phyloP scores from a whole-genome alignment of 1,140 invertebrate genomes.

The Bombus waltoni region DNA sequence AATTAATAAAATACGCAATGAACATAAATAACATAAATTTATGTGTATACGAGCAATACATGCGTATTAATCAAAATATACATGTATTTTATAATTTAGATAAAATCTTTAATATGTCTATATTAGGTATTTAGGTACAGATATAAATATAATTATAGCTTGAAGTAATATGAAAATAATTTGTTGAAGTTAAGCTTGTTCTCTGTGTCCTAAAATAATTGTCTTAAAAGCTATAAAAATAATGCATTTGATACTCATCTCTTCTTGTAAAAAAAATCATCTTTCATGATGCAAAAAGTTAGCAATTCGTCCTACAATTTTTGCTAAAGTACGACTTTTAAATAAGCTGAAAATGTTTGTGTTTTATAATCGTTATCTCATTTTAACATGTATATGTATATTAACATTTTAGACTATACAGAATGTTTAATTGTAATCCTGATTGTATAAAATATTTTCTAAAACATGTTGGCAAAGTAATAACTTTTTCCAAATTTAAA shows the following conservation, averaged over 20 bases:
- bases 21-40: slow-evolving; percentile 6
- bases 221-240: neutral
- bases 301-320: neutral
- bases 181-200: neutral
- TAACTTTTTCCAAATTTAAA: slow-evolving; percentile 41
- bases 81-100: neutral
- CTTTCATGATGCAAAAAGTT: slow-evolving; percentile 34
- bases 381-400: slow-evolving; percentile 44
- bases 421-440: slow-evolving; percentile 29
- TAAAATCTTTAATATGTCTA: neutral
- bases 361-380: slow-evolving; percentile 28
- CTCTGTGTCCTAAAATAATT: neutral
- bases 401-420: slow-evolving; percentile 35
- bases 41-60: neutral
- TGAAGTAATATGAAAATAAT: slow-evolving; percentile 5
- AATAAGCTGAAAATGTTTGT: slow-evolving; percentile 32
- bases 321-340: slow-evolving; percentile 27
- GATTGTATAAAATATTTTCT: slow-evolving; percentile 53
- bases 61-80: neutral
- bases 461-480: slow-evolving; percentile 37
- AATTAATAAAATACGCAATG: slow-evolving; percentile 9
- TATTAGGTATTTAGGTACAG: slow-evolving; percentile 6
- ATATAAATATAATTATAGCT: neutral
- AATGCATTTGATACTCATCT: neutral
- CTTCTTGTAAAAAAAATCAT: neutral